phyloP scores from a whole-genome alignment of 2,797 vertebrate species.

The Sebastolobus alascanus region DNA sequence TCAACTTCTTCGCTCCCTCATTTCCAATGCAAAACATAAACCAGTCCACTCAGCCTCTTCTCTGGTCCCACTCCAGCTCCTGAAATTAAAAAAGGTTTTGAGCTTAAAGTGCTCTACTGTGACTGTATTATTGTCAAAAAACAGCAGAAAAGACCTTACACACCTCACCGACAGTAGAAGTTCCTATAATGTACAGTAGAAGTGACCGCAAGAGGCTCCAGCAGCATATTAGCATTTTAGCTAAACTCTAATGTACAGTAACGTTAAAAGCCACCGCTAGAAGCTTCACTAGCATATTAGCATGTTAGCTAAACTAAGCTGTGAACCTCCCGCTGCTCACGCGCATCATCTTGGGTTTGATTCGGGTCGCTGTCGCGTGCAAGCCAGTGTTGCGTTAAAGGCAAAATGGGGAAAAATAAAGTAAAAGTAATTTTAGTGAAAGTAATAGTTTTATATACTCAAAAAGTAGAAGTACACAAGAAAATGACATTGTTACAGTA shows the following conservation, averaged over 20 bases:
- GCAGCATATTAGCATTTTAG: neutral
- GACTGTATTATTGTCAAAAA: neutral
- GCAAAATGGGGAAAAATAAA: neutral
- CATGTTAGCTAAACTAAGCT: neutral
- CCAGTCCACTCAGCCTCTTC: neutral
- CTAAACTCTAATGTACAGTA: neutral
- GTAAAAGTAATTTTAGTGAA: neutral
- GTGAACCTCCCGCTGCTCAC: accelerated
- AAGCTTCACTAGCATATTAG: accelerated
- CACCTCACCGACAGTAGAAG: neutral
- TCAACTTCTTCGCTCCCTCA: neutral
- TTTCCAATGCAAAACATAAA: neutral
- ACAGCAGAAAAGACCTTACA: neutral
- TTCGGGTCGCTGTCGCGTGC: neutral
- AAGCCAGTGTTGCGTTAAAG: neutral
- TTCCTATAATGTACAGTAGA: neutral
- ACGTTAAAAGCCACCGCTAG: too few relatives aligned
- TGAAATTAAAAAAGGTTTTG: neutral
- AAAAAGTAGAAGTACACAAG: neutral
- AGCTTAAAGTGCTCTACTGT: neutral
- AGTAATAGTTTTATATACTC: too few relatives aligned
- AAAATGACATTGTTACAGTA: neutral
- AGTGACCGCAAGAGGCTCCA: accelerated
- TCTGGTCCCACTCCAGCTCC: neutral
- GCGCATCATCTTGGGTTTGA: neutral